A percentile compares a stretch with the other conserved stretches of the same genome.
These are phyloP conservation scores for Galaxea fascicularis DNA, from an alignment of 92 coral and sea anemone genomes.

Conservation along the genomic window DNA sequence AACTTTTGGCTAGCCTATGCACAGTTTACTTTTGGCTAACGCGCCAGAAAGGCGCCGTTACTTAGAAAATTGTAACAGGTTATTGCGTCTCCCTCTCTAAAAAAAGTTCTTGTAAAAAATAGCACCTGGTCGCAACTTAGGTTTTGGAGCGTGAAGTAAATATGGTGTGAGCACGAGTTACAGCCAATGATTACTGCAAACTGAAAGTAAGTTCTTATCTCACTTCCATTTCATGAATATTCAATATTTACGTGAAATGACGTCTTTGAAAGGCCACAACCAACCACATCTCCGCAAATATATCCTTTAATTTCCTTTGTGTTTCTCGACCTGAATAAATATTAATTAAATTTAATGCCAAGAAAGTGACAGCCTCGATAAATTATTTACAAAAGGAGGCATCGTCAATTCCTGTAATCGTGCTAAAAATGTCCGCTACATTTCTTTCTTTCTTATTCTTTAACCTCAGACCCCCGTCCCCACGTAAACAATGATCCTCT, in stretches of 20 bases:
- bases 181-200: not conserved
- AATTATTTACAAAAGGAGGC: not conserved
- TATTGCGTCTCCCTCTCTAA: no score
- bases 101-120: no score
- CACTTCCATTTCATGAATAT: not conserved
- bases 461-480: no score
- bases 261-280: not conserved
- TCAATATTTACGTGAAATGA: not conserved
- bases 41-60: no score
- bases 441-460: no score
- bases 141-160: no score
- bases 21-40: no score
- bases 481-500: no score
- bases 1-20: no score
- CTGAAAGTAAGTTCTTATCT: not conserved
- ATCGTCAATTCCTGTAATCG: not conserved
- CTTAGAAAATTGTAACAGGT: no score
- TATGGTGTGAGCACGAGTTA: not conserved
- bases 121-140: no score
- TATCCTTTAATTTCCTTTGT: not conserved
- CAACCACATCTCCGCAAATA: not conserved
- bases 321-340: not conserved
- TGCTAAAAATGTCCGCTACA: not conserved
- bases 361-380: not conserved
- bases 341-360: not conserved